phyloP scores from a whole-genome alignment of 2,113 vertebrate genomes.

The Myrmecophaga tridactyla region DNA sequence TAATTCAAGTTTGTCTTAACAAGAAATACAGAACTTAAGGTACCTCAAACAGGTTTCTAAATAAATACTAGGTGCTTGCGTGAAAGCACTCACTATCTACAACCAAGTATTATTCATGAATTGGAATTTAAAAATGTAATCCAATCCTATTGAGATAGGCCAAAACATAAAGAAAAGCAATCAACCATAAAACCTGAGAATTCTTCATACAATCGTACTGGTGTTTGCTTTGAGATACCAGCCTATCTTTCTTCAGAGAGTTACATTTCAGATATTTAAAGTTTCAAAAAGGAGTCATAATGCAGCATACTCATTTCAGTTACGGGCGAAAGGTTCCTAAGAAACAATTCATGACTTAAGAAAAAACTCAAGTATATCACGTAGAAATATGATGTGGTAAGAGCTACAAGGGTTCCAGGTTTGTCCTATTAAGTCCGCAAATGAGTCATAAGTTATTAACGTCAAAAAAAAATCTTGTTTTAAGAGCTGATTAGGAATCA shows the following conservation, averaged over 20 bases:
- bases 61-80: slow-evolving; percentile 2
- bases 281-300: slow-evolving; percentile 45
- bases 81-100: not conserved
- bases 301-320: slow-evolving; percentile 27
- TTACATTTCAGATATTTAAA: not conserved
- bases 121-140: slow-evolving; percentile 1
- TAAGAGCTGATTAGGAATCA: slow-evolving; percentile 54
- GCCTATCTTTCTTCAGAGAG: not conserved
- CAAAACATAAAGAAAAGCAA: slow-evolving; percentile 12
- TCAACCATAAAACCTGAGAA: not conserved
- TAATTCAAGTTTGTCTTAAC: slow-evolving; percentile 20
- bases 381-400: slow-evolving; percentile 8
- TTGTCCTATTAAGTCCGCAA: slow-evolving; percentile 25
- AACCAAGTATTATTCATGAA: not conserved
- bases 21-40: not conserved
- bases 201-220: not conserved
- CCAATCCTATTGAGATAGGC: not conserved
- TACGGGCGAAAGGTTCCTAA: not conserved
- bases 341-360: not conserved
- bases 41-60: slow-evolving; percentile 13
- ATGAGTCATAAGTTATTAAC: slow-evolving; percentile 27
- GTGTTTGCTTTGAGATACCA: not conserved
- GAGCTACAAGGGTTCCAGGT: not conserved
- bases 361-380: not conserved
- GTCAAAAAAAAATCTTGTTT: slow-evolving; percentile 56